A percentile compares a stretch with the other conserved stretches of the same genome.
Evolutionary conservation across 2,888 invertebrate genomes (phyloP).

Genomic region (Eulithis prunata): DNA sequence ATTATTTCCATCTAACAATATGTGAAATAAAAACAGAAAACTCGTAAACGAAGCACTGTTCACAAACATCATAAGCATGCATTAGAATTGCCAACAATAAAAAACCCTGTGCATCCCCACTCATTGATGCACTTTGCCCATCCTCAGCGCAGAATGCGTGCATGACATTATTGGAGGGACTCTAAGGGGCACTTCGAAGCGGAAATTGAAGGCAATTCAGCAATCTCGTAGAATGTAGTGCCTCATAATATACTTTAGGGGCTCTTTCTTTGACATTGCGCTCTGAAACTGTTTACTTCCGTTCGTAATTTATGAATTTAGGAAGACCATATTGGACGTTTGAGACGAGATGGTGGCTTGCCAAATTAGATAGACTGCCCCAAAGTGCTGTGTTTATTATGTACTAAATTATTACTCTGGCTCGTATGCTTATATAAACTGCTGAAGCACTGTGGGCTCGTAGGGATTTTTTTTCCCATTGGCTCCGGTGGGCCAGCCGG

Average conservation of each 20-base stretch:
- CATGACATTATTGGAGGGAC: slow-evolving; percentile 52
- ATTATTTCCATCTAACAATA: not conserved
- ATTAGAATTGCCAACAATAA: slow-evolving; percentile 39
- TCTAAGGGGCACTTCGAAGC: slow-evolving; percentile 50
- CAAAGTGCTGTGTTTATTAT: too few relatives aligned
- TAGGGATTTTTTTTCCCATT: too few relatives aligned
- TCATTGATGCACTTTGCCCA: slow-evolving; percentile 47
- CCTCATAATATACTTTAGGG: slow-evolving; percentile 57
- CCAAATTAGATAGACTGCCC: not conserved
- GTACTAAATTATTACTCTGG: too few relatives aligned
- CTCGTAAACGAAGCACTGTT: slow-evolving; percentile 31
- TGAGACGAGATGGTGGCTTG: slow-evolving; percentile 12
- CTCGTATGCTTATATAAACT: too few relatives aligned
- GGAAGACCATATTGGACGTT: not conserved
- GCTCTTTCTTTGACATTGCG: slow-evolving; percentile 50
- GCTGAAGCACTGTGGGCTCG: too few relatives aligned
- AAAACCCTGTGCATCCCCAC: slow-evolving; percentile 37
- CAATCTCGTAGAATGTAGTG: slow-evolving; percentile 53
- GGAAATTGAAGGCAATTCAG: slow-evolving; percentile 66
- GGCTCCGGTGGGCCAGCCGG: too few relatives aligned
- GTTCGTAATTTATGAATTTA: slow-evolving; percentile 24
- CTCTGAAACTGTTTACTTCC: slow-evolving; percentile 38
- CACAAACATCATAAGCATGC: slow-evolving; percentile 31
- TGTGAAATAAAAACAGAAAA: not conserved
- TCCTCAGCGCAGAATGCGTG: slow-evolving; percentile 46